Conservation (phyloP, 2,888 invertebrate species). For the Orchesella flavescens region DNA sequence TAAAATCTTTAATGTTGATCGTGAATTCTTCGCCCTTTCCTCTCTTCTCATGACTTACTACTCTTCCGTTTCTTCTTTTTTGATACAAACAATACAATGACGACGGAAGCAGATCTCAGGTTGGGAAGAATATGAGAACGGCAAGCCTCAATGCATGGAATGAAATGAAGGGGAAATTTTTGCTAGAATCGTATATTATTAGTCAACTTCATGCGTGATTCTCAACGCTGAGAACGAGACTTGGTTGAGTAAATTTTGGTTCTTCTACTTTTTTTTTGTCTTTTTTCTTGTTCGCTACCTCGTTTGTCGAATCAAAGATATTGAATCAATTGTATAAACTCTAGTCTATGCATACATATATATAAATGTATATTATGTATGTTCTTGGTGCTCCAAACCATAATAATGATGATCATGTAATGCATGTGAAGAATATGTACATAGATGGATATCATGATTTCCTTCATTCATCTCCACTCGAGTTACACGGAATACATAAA, state of each 20-base stretch:
- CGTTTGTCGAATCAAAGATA: slow-evolving; percentile 23
- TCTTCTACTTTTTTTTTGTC: neutral
- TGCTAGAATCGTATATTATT: slow-evolving; percentile 30
- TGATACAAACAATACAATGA: slow-evolving; percentile 41
- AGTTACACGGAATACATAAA: neutral
- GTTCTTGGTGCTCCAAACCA: no score
- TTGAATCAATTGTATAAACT: neutral
- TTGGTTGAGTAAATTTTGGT: slow-evolving; percentile 32
- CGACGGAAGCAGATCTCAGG: neutral
- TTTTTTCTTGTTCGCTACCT: neutral
- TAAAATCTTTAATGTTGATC: no score
- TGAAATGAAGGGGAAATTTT: slow-evolving; percentile 37
- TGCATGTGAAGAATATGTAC: no score
- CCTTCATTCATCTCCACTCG: slow-evolving; percentile 1
- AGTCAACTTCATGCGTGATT: slow-evolving; percentile 45
- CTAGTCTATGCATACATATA: no score
- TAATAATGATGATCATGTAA: no score
- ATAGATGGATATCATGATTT: neutral
- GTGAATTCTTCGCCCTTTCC: no score
- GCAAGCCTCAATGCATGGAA: slow-evolving; percentile 25
- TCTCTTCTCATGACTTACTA: slow-evolving; percentile 9
- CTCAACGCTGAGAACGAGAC: slow-evolving; percentile 40
- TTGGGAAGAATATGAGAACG: slow-evolving; percentile 9
- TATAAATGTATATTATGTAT: no score
- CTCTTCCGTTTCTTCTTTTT: neutral